These are phyloP conservation scores for Deroptyus accipitrinus DNA, from an alignment of 2,113 vertebrate species.

Conservation along the genomic window DNA sequence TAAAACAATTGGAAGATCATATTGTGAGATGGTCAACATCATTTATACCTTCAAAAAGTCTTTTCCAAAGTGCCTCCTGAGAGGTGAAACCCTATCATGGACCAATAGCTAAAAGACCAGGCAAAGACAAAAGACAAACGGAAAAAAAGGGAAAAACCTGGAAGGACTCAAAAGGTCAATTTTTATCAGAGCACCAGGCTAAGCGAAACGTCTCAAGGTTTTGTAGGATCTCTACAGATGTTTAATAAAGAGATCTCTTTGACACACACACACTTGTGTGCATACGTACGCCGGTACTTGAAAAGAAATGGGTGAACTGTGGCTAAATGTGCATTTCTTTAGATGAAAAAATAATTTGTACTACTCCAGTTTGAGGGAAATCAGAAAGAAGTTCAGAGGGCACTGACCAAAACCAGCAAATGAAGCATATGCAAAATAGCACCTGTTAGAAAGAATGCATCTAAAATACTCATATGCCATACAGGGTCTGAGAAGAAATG, in stretches of 20 bases:
- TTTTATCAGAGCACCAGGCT: background rate
- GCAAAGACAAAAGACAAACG: background rate
- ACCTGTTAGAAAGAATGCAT: background rate
- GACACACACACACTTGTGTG: background rate
- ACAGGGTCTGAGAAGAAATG: background rate
- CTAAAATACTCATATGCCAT: background rate
- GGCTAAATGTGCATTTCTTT: background rate
- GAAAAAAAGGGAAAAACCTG: background rate
- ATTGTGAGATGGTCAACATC: background rate
- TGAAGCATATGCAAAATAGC: background rate
- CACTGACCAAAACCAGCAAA: background rate
- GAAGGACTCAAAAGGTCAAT: constrained; percentile 21
- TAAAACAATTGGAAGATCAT: constrained; percentile 7
- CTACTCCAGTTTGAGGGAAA: background rate
- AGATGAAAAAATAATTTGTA: background rate
- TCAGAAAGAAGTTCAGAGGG: background rate
- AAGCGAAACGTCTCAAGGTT: background rate
- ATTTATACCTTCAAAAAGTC: background rate
- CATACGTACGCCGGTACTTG: background rate
- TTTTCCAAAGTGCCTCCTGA: background rate
- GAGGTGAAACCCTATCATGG: background rate
- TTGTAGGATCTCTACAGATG: background rate
- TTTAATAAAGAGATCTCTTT: background rate
- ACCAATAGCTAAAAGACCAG: constrained; percentile 23
- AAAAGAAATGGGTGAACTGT: background rate